phyloP scores from a whole-genome alignment of 1,140 invertebrate species.

The Araneus ventricosus region DNA sequence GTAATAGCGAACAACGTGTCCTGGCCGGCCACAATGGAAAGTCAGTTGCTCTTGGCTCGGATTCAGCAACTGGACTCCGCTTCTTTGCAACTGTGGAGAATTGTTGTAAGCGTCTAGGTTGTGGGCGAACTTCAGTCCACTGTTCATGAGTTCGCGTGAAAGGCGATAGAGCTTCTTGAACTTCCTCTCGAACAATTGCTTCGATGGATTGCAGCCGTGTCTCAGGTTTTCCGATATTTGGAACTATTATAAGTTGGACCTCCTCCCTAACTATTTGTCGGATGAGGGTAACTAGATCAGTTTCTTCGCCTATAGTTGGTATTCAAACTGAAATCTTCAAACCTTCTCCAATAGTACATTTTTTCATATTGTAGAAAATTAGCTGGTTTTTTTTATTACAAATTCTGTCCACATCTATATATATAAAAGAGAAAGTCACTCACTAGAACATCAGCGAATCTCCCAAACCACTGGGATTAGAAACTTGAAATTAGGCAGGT shows the following conservation, averaged over 20 bases:
- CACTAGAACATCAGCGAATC: too few species aligned
- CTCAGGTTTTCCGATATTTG: not conserved
- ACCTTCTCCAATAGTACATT: too few species aligned
- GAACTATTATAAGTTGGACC: not conserved
- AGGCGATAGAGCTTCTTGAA: not conserved
- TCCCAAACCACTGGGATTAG: too few species aligned
- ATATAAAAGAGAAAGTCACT: too few species aligned
- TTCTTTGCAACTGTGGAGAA: not conserved
- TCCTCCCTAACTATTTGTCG: not conserved
- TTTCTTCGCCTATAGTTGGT: not conserved
- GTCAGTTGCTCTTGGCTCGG: not conserved
- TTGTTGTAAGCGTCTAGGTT: not conserved
- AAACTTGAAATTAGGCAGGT: too few species aligned
- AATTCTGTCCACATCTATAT: too few species aligned
- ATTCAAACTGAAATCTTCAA: too few species aligned
- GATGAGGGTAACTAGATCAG: not conserved
- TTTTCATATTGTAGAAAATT: too few species aligned
- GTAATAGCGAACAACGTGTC: conserved; percentile 27
- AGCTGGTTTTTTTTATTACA: too few species aligned
- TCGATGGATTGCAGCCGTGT: not conserved
- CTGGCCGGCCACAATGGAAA: conserved; percentile 10
- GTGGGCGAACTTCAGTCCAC: not conserved
- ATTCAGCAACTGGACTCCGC: not conserved
- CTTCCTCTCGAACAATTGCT: not conserved
- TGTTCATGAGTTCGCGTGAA: not conserved